Evolutionary conservation across 1,140 invertebrate genomes (phyloP).

Genomic region (Cheumatopsyche charites): DNA sequence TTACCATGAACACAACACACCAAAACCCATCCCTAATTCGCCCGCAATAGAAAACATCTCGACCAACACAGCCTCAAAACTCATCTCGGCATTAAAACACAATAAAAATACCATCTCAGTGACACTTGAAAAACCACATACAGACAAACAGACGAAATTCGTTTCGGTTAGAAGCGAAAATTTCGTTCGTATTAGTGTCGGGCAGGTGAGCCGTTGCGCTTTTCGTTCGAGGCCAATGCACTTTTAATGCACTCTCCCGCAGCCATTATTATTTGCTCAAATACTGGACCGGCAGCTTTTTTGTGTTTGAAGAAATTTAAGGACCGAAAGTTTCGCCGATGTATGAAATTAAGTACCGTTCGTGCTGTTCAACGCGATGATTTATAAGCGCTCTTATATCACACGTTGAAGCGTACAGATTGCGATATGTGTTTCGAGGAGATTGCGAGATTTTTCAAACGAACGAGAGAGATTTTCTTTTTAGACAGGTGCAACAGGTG

Average conservation of each 20-base stretch:
- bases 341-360: conserved; percentile 35
- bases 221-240: conserved; percentile 34
- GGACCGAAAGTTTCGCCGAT: conserved; percentile 9
- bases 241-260: conserved; percentile 32
- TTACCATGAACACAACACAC: too few species aligned
- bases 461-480: too few species aligned
- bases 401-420: not conserved
- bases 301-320: conserved; percentile 35
- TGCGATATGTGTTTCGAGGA: too few species aligned
- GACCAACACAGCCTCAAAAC: too few species aligned
- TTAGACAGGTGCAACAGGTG: too few species aligned
- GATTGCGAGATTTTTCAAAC: too few species aligned
- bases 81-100: too few species aligned
- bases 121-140: too few species aligned
- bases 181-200: conserved; percentile 5
- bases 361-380: not conserved
- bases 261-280: conserved; percentile 37
- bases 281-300: conserved; percentile 34
- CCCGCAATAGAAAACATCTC: too few species aligned
- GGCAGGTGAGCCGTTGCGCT: conserved; percentile 30
- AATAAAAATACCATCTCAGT: too few species aligned
- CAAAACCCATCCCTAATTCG: too few species aligned
- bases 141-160: not conserved
- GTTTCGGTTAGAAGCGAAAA: conserved; percentile 16
- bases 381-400: conserved; percentile 10